These are phyloP conservation scores for Zaprionus gabonicus DNA, from an alignment of 1,140 invertebrate species.

Conservation along the genomic window DNA sequence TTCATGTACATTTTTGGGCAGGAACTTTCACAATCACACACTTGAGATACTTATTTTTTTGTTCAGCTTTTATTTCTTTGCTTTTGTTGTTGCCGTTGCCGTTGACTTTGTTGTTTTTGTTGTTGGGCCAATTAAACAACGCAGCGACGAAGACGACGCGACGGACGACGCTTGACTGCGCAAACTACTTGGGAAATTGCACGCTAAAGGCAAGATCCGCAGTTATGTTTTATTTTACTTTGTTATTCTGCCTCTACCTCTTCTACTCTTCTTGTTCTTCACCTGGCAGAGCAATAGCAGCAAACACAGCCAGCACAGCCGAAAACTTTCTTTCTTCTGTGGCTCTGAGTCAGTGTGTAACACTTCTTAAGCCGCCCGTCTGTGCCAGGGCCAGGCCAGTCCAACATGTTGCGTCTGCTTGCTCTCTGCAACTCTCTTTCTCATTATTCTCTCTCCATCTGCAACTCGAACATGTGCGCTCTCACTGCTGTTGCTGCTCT, in stretches of 20 bases:
- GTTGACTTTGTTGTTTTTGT: conserved; percentile 4
- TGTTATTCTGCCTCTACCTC: conserved; percentile 11
- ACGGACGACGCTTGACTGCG: conserved; percentile 73
- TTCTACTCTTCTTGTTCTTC: neutral
- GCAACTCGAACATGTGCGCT: neutral
- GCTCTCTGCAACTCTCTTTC: conserved; percentile 30
- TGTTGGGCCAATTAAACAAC: conserved; percentile 73
- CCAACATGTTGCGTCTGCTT: conserved; percentile 60
- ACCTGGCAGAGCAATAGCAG: conserved; percentile 17
- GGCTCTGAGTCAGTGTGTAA: conserved; percentile 65
- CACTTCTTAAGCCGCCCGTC: conserved; percentile 76
- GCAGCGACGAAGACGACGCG: conserved; percentile 55
- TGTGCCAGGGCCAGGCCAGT: conserved; percentile 20
- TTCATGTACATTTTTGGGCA: conserved; percentile 74
- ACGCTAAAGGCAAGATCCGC: conserved; percentile 20
- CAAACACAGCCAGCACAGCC: conserved; percentile 65
- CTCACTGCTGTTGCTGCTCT: neutral
- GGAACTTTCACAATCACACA: conserved; percentile 84
- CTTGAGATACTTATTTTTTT: conserved; percentile 67
- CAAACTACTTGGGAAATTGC: conserved; percentile 52
- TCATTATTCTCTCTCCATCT: neutral
- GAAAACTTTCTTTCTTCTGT: conserved; percentile 84
- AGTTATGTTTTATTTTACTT: neutral
- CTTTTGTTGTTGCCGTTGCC: conserved; percentile 8
- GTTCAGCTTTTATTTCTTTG: conserved; percentile 16